These are phyloP conservation scores for Pimpla rufipes DNA, from an alignment of 2,888 invertebrate genomes.

Conservation along the genomic window DNA sequence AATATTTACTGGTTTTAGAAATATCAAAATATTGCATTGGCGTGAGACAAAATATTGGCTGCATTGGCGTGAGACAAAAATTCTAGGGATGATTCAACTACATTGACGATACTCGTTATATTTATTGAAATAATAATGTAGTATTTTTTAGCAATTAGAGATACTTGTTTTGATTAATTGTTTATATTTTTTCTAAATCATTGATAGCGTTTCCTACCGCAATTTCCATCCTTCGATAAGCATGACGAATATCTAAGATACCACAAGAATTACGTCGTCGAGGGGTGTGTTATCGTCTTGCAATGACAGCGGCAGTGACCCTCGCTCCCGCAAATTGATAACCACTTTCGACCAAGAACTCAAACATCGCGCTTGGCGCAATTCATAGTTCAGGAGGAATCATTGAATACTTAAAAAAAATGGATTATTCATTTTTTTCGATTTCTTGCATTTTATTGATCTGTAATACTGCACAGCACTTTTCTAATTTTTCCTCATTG, in stretches of 20 bases:
- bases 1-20: too few relatives aligned
- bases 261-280: not conserved
- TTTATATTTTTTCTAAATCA: not conserved
- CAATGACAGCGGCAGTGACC: slow-evolving; percentile 13
- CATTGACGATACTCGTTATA: too few relatives aligned
- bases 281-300: slow-evolving; percentile 3
- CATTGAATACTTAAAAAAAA: not conserved
- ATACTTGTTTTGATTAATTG: not conserved
- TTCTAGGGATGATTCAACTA: too few relatives aligned
- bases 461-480: slow-evolving; percentile 83
- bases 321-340: not conserved
- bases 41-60: too few relatives aligned
- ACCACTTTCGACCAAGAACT: not conserved
- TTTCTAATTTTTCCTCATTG: slow-evolving; percentile 69
- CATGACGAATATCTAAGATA: not conserved
- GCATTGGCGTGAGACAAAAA: too few relatives aligned
- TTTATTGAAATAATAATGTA: too few relatives aligned
- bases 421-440: not conserved
- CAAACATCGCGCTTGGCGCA: not conserved
- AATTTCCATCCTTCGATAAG: not conserved
- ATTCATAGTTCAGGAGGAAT: not conserved
- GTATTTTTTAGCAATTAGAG: too few relatives aligned
- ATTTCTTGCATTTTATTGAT: slow-evolving; percentile 77
- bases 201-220: too few relatives aligned
- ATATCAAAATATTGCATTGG: too few relatives aligned